These are phyloP conservation scores for Anas platyrhynchos DNA, from an alignment of 2,113 vertebrate genomes.

Conservation along the genomic window DNA sequence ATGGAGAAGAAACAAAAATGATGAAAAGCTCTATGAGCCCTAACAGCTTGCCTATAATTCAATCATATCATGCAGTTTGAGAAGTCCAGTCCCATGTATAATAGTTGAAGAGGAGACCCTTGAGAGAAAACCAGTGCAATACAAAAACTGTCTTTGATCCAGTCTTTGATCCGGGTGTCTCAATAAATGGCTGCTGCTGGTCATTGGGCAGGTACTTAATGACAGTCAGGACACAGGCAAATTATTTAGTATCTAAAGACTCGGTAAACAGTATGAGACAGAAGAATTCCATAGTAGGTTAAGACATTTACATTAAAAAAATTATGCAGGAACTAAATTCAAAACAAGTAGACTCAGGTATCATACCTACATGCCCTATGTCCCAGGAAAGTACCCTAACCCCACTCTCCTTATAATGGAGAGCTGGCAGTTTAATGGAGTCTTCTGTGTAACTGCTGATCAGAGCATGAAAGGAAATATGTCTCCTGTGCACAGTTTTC, in stretches of 20 bases:
- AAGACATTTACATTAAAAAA: background rate
- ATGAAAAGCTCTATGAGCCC: background rate
- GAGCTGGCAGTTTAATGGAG: background rate
- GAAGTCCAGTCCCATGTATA: background rate
- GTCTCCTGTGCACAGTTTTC: background rate
- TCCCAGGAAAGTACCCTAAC: background rate
- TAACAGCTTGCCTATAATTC: background rate
- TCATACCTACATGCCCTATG: background rate
- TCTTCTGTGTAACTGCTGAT: background rate
- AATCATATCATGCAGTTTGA: background rate
- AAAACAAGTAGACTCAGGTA: background rate
- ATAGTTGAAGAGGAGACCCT: accelerated
- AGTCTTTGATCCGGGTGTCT: background rate
- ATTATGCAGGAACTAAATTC: background rate
- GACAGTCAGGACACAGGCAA: background rate
- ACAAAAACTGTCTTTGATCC: background rate
- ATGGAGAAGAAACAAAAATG: background rate
- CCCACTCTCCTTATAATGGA: background rate
- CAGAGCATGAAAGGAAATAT: background rate
- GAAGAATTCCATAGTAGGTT: background rate
- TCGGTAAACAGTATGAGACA: background rate
- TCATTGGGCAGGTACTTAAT: background rate
- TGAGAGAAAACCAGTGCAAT: background rate
- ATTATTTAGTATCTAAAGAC: background rate
- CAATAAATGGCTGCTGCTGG: background rate